Conservation (phyloP, 1,140 invertebrate genomes). For the Rhopalosiphum maidis region DNA sequence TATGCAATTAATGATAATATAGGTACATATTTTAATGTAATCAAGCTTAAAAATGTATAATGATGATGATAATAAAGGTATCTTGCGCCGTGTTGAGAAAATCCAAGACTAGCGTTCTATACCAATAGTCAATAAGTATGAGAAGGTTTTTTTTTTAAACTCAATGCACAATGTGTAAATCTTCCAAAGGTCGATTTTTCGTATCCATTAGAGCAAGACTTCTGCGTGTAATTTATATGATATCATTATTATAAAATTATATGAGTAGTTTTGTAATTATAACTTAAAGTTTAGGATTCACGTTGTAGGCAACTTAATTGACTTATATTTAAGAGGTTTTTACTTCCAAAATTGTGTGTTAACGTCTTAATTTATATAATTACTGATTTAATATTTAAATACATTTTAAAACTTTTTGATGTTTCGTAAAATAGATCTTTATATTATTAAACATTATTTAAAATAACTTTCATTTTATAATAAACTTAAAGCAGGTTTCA, state of each 20-base stretch:
- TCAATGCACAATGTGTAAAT: too few relatives aligned
- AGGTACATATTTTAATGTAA: too few relatives aligned
- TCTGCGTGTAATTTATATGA: background rate
- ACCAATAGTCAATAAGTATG: too few relatives aligned
- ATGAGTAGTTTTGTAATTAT: background rate
- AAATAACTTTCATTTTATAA: background rate
- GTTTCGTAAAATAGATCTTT: background rate
- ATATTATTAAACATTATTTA: background rate
- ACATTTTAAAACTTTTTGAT: background rate
- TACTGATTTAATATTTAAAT: background rate
- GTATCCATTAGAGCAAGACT: too few relatives aligned
- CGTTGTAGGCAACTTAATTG: background rate
- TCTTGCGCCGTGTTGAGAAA: too few relatives aligned
- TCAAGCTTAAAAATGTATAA: too few relatives aligned
- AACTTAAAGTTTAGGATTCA: background rate
- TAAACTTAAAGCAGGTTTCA: background rate
- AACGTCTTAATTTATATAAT: background rate
- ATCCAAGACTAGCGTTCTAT: too few relatives aligned
- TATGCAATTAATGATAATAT: too few relatives aligned
- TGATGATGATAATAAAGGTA: too few relatives aligned
- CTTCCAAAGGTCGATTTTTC: too few relatives aligned
- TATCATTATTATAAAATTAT: background rate
- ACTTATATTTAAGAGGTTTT: background rate
- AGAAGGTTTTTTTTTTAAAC: too few relatives aligned
- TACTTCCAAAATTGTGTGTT: background rate